phyloP scores from a whole-genome alignment of 1,140 invertebrate species.

The Dendroctonus ponderosae region DNA sequence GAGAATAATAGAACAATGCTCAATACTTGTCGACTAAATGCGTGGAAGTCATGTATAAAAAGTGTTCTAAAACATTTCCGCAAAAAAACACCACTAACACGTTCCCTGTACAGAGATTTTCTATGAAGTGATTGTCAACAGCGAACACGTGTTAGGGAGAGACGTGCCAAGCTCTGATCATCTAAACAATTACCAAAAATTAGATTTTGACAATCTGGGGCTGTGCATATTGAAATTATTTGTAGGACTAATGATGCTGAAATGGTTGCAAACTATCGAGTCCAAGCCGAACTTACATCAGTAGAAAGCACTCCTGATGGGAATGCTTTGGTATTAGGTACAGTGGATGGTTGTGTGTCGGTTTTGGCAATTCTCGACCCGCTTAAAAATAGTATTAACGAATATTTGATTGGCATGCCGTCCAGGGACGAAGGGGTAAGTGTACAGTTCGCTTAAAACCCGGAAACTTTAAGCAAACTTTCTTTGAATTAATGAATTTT shows the following conservation, averaged over 20 bases:
- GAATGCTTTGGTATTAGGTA: conserved; percentile 80
- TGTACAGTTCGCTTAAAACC: neutral
- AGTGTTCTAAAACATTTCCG: no score
- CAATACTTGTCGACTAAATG: no score
- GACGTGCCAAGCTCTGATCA: no score
- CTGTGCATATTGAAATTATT: neutral
- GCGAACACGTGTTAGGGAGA: no score
- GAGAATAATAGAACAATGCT: no score
- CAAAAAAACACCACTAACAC: no score
- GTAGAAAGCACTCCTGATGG: conserved; percentile 82
- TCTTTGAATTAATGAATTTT: no score
- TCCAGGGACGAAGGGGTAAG: conserved; percentile 68
- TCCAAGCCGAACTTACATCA: conserved; percentile 87
- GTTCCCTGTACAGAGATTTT: no score
- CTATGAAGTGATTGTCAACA: no score
- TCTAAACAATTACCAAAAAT: neutral
- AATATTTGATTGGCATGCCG: conserved; percentile 67
- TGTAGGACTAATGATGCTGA: conserved; percentile 77
- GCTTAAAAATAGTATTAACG: conserved; percentile 59
- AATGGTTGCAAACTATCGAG: conserved; percentile 89
- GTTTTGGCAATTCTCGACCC: conserved; percentile 89
- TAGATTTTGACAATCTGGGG: neutral
- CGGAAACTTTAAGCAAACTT: conserved; percentile 13
- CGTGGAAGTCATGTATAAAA: no score
- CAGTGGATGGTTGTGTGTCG: conserved; percentile 90